phyloP scores from a whole-genome alignment of 1,140 invertebrate species.

The Ephestia elutella region DNA sequence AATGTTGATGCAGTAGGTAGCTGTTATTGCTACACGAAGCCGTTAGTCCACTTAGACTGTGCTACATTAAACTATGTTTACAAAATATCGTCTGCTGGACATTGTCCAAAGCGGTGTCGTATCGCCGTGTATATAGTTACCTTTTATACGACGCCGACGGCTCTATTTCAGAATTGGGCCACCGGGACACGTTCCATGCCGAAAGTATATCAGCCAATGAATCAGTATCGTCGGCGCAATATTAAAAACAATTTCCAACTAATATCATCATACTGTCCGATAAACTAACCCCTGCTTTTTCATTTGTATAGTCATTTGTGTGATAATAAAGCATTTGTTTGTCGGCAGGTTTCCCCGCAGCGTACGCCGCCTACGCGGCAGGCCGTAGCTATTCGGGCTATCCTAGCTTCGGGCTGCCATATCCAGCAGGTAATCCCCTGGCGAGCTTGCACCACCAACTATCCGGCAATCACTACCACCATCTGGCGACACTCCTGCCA shows the following conservation, averaged over 20 bases:
- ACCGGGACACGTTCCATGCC: conserved; percentile 40
- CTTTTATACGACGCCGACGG: conserved; percentile 51
- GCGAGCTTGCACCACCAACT: conserved; percentile 80
- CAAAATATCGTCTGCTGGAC: conserved; percentile 57
- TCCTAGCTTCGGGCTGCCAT: conserved; percentile 96
- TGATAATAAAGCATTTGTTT: conserved; percentile 56
- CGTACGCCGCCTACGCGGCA: conserved; percentile 94
- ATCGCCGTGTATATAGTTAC: conserved; percentile 43
- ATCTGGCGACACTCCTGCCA: conserved; percentile 77
- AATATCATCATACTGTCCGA: conserved; percentile 35
- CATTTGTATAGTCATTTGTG: conserved; percentile 13
- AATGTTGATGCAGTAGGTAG: conserved; percentile 40
- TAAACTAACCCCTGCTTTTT: conserved; percentile 31
- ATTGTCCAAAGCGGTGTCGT: conserved; percentile 61
- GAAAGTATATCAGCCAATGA: conserved; percentile 36
- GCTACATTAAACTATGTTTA: conserved; percentile 58
- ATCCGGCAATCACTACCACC: conserved; percentile 80
- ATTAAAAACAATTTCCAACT: conserved; percentile 21
- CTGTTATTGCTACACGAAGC: conserved; percentile 30
- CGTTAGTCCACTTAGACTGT: conserved; percentile 41
- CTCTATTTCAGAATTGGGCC: conserved; percentile 59
- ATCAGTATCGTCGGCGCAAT: conserved; percentile 23
- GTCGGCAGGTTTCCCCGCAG: conserved; percentile 91
- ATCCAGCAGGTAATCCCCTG: conserved; percentile 94
- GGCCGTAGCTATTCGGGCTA: conserved; percentile 95